Base-by-base conservation (phyloP, 2,888 invertebrate species). In the Hemaris fuciformis region DNA sequence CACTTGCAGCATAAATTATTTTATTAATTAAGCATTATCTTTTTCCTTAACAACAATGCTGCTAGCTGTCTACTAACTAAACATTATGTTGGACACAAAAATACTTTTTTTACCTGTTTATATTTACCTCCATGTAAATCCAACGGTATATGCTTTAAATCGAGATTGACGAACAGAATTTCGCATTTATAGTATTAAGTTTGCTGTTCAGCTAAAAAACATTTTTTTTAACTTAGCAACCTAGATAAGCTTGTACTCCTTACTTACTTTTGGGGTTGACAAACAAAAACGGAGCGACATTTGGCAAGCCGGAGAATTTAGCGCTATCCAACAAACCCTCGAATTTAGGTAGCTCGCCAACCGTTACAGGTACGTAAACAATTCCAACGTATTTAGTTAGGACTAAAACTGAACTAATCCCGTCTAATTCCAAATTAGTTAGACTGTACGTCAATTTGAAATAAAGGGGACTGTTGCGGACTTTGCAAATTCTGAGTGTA, bases 341-440 rank as follows among this genome's bases (percentile, higher is more conserved):
- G 7, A 25, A 15, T 31, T 53, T 31, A 53, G 10, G 8, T 53
- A 13, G 22, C 13, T 45, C 22, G 10, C 34, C 34, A 10, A 10
- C 31, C 18, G 10, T 31, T n/a, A 18, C 53, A 53, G 53, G 53
- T 53, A 53, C 18, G 48, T 48, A 48, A 27, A 75, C 71, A 53
- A 10, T 53, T 31, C 3, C 53, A 31, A 8, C 15, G 31, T 53
- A 53, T 53, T 53, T 53, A 53, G 53, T 53, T 53, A 53, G 31
- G 31, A 10, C 10, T n/a, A n/a, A 48, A 53, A 53, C 8, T 53
- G 53, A 18, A 53, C 53, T 27, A 53, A 27, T 31, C 18, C 27
- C 48, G 10, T 53, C 53, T 53, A 53, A 53, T 53, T 53, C 53
- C 53, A 20, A 53, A 53, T 53, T 53, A 20, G 53, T 53, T 31